A percentile compares a stretch with the other conserved stretches of the same genome.
phyloP scores from a whole-genome alignment of 2,888 invertebrate species.

The Poecilus cupreus region DNA sequence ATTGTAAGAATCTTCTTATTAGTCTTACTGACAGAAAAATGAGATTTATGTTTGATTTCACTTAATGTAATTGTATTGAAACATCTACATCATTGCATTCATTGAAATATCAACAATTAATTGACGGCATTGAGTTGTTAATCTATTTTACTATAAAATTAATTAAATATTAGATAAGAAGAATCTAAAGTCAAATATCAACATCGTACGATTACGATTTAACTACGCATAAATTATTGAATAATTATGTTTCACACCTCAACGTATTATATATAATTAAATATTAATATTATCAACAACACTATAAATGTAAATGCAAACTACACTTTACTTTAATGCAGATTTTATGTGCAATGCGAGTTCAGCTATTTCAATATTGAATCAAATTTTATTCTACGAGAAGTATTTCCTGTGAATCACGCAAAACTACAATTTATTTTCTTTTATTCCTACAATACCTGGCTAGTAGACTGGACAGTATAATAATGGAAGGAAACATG shows the following conservation, averaged over 20 bases:
- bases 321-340: no score
- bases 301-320: no score
- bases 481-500: background rate
- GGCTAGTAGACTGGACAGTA: background rate
- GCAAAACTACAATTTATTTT: slow-evolving; percentile 20
- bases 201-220: no score
- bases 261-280: no score
- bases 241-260: no score
- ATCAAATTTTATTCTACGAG: background rate
- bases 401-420: slow-evolving; percentile 17
- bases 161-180: no score
- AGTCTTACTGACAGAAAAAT: background rate
- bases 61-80: slow-evolving; percentile 29
- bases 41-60: background rate
- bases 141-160: no score
- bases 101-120: background rate
- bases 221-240: no score
- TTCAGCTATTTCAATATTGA: background rate
- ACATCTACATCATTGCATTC: background rate
- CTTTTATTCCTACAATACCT: background rate
- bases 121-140: background rate
- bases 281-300: no score
- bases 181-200: no score
- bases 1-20: slow-evolving; percentile 36
- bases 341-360: no score